These are phyloP conservation scores for Sinocyclocheilus rhinocerous DNA, from an alignment of 2,113 vertebrate species.

Conservation along the genomic window DNA sequence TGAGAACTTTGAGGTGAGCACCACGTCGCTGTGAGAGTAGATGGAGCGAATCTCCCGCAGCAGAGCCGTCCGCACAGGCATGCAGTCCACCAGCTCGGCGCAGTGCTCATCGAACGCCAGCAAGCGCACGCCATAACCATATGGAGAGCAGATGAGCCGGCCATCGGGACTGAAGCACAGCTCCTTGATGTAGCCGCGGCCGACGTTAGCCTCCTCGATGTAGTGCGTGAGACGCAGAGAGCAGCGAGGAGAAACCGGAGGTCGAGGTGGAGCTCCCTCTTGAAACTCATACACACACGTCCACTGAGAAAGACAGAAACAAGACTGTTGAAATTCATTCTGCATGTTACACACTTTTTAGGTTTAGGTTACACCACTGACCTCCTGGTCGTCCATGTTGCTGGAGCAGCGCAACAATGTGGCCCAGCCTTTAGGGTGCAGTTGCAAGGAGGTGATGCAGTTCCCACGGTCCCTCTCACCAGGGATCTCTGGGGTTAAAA, in stretches of 20 bases:
- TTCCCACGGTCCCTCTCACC: constrained; percentile 93
- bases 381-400: constrained; percentile 98
- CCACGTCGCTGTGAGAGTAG: constrained; percentile 96
- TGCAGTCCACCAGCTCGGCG: constrained; percentile 92
- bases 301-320: constrained; percentile 80
- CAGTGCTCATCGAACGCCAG: constrained; percentile 91
- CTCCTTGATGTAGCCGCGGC: constrained; percentile 97
- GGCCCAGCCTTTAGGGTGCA: constrained; percentile 99
- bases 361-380: constrained; percentile 60
- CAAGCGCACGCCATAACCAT: constrained; percentile 94
- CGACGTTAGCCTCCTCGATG: constrained; percentile 97
- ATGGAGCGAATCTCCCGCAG: constrained; percentile 92
- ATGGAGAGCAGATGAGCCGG: constrained; percentile 95
- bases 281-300: constrained; percentile 99
- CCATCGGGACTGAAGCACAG: constrained; percentile 97
- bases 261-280: constrained; percentile 80
- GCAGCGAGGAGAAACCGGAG: constrained; percentile 87
- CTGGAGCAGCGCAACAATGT: constrained; percentile 95
- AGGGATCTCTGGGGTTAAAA: constrained; percentile 95
- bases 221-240: constrained; percentile 94
- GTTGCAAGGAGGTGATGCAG: constrained; percentile 97
- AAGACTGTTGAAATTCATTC: background rate
- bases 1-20: constrained; percentile 98
- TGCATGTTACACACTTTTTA: background rate
- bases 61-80: constrained; percentile 87